Percentiles rank a stretch among this genome's conserved stretches.
Conservation (phyloP, 1,140 invertebrate species). For the Drosophila fuyamai region DNA sequence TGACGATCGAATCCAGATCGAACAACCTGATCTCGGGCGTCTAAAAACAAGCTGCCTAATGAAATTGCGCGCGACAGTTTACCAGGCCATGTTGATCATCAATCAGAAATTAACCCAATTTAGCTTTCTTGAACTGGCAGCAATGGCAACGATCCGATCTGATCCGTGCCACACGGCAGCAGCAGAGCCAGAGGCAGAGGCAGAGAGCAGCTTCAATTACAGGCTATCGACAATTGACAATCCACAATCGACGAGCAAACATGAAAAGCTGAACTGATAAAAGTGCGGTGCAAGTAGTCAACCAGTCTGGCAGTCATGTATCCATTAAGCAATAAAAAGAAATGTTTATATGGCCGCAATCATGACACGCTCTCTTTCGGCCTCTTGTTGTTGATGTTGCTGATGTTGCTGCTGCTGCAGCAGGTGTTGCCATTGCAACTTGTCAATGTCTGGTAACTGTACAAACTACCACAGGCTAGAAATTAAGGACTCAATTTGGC, state of each 20-base stretch:
- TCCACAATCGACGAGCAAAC: conserved; percentile 37
- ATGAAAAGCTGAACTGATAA: conserved; percentile 57
- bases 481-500: conserved; percentile 41
- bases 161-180: conserved; percentile 13
- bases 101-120: conserved; percentile 68
- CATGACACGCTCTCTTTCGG: conserved; percentile 54
- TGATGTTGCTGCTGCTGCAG: conserved; percentile 1
- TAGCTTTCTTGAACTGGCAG: conserved; percentile 37
- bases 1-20: conserved; percentile 24
- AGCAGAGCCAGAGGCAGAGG: background rate
- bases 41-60: conserved; percentile 31
- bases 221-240: conserved; percentile 28
- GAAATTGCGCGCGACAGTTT: conserved; percentile 50
- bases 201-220: conserved; percentile 40
- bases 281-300: conserved; percentile 27
- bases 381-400: background rate
- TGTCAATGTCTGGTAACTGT: conserved; percentile 42
- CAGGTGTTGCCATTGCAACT: conserved; percentile 25
- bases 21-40: conserved; percentile 33
- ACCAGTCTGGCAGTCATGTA: conserved; percentile 32
- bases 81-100: conserved; percentile 53
- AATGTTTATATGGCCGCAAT: conserved; percentile 57
- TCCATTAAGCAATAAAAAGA: conserved; percentile 60
- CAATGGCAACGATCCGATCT: conserved; percentile 14
- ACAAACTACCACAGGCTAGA: conserved; percentile 10